phyloP scores from a whole-genome alignment of 2,888 invertebrate genomes.

The Atherix ibis region DNA sequence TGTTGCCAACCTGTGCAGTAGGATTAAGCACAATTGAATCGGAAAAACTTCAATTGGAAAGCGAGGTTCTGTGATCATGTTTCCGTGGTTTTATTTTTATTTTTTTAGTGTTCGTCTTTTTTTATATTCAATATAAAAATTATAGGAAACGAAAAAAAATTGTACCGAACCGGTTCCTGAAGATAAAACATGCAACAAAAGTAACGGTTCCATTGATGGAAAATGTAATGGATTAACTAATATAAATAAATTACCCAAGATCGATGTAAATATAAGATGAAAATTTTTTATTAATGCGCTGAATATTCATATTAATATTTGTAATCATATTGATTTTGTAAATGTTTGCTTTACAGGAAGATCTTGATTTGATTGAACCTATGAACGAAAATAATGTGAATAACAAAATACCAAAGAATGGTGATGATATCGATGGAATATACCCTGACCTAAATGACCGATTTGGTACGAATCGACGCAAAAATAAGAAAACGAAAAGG shows the following conservation, averaged over 20 bases:
- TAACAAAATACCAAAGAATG: background rate
- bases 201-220: background rate
- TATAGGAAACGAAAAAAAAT: no score
- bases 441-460: background rate
- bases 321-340: no score
- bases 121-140: no score
- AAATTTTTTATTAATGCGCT: no score
- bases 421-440: background rate
- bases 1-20: background rate
- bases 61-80: background rate
- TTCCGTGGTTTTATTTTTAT: no score
- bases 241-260: no score
- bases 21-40: background rate
- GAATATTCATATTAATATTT: no score
- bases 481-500: background rate
- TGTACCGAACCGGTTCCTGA: no score
- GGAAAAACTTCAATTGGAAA: background rate
- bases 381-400: background rate
- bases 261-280: no score
- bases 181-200: background rate
- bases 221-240: background rate
- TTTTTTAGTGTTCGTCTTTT: no score
- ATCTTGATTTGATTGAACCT: background rate
- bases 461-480: background rate
- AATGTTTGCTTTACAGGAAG: background rate